A percentile compares a stretch with the other conserved stretches of the same genome.
Conservation (phyloP, 2,888 invertebrate species). For the Teleogryllus oceanicus region DNA sequence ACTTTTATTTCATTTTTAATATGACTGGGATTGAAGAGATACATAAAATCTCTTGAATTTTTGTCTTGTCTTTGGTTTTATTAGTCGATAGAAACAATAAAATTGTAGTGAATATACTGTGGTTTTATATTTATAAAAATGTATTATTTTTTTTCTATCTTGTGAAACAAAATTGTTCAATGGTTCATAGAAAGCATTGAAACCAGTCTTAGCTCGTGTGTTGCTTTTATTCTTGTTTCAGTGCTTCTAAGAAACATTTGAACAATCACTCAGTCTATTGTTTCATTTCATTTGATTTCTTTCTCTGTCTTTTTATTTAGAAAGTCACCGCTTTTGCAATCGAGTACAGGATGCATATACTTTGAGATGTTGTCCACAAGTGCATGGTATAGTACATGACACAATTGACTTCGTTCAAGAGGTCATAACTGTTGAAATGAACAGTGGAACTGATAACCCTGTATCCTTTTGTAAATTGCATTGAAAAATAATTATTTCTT, state of each 20-base stretch:
- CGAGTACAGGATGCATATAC: constrained; percentile 67
- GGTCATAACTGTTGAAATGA: constrained; percentile 60
- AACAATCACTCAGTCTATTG: background rate
- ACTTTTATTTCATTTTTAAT: background rate
- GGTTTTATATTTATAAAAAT: no score
- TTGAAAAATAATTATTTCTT: constrained; percentile 24
- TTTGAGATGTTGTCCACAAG: constrained; percentile 61
- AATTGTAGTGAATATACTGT: no score
- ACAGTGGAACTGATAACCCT: constrained; percentile 66
- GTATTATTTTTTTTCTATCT: no score
- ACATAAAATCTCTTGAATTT: no score
- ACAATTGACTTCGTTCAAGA: constrained; percentile 60
- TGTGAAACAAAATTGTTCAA: no score
- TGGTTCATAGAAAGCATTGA: no score
- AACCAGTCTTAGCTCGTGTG: no score
- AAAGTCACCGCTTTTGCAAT: constrained; percentile 61
- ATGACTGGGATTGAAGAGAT: no score
- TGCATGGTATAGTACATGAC: constrained; percentile 63
- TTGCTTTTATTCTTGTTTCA: no score
- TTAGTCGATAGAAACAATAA: no score
- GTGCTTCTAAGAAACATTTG: no score
- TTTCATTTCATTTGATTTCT: background rate
- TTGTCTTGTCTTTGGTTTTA: no score
- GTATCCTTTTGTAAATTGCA: constrained; percentile 44
- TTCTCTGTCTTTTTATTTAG: constrained; percentile 43